Evolutionary conservation across 2,888 invertebrate species (phyloP).

Genomic region (Cephalotes varians): DNA sequence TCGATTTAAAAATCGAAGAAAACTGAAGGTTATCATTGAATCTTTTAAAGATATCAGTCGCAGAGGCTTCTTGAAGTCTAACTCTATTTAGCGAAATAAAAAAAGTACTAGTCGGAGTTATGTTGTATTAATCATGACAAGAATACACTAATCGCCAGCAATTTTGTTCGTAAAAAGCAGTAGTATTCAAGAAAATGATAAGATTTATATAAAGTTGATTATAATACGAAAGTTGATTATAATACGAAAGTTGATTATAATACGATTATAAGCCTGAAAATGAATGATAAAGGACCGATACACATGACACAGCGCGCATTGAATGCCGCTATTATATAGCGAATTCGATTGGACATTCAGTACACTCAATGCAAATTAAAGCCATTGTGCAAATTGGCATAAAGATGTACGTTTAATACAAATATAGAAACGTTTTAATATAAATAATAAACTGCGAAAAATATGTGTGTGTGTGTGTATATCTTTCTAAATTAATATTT

Average conservation of each 20-base stretch:
- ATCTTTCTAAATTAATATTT: too few species aligned
- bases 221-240: too few species aligned
- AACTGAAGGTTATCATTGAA: not conserved
- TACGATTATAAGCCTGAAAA: too few species aligned
- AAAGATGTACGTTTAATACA: too few species aligned
- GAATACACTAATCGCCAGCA: not conserved
- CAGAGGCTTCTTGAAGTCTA: not conserved
- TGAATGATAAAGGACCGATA: slow-evolving; percentile 1
- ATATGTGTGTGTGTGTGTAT: too few species aligned
- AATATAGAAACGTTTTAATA: too few species aligned
- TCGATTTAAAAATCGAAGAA: not conserved
- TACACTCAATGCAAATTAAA: too few species aligned
- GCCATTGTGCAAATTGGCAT: too few species aligned
- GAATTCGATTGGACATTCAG: too few species aligned
- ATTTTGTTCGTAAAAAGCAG: not conserved
- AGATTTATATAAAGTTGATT: not conserved
- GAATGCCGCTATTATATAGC: slow-evolving; percentile 31
- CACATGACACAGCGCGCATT: slow-evolving; percentile 7
- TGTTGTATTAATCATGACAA: not conserved
- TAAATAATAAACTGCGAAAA: too few species aligned
- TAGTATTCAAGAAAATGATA: not conserved
- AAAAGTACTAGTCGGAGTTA: slow-evolving; percentile 48
- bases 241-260: too few species aligned
- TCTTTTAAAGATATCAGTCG: not conserved
- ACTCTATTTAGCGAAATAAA: slow-evolving; percentile 25